Evolutionary conservation across 1,140 invertebrate genomes (phyloP).

Genomic region (Brachionus rubens): DNA sequence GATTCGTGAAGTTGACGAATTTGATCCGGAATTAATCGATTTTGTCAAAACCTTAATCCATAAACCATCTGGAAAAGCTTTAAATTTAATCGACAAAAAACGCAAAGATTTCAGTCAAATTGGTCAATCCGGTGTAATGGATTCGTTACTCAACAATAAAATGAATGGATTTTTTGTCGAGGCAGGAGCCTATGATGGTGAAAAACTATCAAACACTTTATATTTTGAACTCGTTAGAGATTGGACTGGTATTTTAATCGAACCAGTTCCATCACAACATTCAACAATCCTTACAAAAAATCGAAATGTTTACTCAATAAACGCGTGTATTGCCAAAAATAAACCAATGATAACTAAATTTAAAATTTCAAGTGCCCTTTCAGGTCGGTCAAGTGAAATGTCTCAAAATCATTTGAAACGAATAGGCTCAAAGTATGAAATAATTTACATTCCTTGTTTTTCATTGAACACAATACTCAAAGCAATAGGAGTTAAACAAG

Average conservation of each 20-base stretch:
- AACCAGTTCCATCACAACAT: slow-evolving; percentile 69
- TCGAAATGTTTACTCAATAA: slow-evolving; percentile 2
- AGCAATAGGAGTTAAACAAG: not conserved
- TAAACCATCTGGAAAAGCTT: not conserved
- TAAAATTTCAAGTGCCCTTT: too few relatives aligned
- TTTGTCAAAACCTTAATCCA: not conserved
- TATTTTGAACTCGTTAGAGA: slow-evolving; percentile 69
- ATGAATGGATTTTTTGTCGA: slow-evolving; percentile 65
- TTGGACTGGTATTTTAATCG: slow-evolving; percentile 72
- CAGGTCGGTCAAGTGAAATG: too few relatives aligned
- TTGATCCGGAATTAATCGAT: not conserved
- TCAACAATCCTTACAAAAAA: slow-evolving; percentile 51
- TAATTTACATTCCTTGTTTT: not conserved
- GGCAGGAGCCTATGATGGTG: slow-evolving; percentile 64
- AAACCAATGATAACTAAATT: not conserved
- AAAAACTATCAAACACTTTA: slow-evolving; percentile 65
- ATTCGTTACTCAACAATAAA: slow-evolving; percentile 28
- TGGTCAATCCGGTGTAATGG: slow-evolving; percentile 47
- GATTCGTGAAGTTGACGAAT: not conserved
- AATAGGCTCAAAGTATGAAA: too few relatives aligned
- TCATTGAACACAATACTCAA: not conserved
- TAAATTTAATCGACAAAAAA: not conserved
- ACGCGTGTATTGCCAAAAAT: not conserved
- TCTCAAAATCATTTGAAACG: too few relatives aligned
- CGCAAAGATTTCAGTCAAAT: slow-evolving; percentile 32